Evolutionary conservation across 92 coral and sea anemone genomes (phyloP).

Genomic region (Porites cylindrica): DNA sequence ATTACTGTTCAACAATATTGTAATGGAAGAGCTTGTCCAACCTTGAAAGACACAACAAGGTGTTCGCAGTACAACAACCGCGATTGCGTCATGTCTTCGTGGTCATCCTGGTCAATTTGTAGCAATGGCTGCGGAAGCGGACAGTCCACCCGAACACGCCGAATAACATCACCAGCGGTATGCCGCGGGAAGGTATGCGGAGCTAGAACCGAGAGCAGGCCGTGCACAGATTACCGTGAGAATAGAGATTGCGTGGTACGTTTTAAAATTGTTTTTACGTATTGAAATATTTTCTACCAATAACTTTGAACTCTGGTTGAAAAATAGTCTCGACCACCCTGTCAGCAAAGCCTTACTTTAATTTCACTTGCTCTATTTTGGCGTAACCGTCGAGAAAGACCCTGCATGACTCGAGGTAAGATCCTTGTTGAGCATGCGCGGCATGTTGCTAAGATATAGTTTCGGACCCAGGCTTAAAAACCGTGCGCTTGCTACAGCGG

Average conservation of each 20-base stretch:
- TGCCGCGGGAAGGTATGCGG: slow-evolving; percentile 93
- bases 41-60: slow-evolving; percentile 52
- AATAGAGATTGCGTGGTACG: slow-evolving; percentile 91
- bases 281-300: too few species aligned
- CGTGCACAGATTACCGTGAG: slow-evolving; percentile 82
- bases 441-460: too few species aligned
- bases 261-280: too few species aligned
- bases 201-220: slow-evolving; percentile 49
- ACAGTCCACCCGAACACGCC: slow-evolving; percentile 73
- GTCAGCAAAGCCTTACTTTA: too few species aligned
- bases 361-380: too few species aligned
- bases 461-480: too few species aligned
- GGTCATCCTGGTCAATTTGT: slow-evolving; percentile 93
- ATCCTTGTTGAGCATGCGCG: too few species aligned
- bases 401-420: too few species aligned
- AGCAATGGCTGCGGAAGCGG: slow-evolving; percentile 89
- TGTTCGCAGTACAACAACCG: slow-evolving; percentile 81
- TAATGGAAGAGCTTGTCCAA: slow-evolving; percentile 81
- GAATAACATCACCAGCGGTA: slow-evolving; percentile 56
- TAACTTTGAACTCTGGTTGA: too few species aligned
- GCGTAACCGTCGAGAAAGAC: too few species aligned
- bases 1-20: slow-evolving; percentile 71
- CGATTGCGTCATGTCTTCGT: slow-evolving; percentile 85
- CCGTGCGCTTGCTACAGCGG: too few species aligned
- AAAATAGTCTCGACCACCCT: too few species aligned